These are phyloP conservation scores for Zoanthus sociatus DNA, from an alignment of 92 coral and sea anemone genomes.

Conservation along the genomic window DNA sequence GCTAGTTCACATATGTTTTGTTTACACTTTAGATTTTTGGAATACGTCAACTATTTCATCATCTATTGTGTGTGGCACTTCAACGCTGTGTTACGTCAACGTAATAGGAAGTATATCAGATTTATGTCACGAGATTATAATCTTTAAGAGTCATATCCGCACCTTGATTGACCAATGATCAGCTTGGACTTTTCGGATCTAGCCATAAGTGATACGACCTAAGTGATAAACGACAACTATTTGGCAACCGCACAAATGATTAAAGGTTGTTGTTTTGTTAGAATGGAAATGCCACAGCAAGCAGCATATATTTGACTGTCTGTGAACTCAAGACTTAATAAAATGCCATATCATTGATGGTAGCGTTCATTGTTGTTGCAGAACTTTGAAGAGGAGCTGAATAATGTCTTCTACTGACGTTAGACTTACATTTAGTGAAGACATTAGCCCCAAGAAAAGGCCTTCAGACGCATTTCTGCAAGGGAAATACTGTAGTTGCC, in stretches of 20 bases:
- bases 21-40: neutral
- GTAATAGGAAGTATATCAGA: neutral
- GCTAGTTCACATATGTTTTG: neutral
- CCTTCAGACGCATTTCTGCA: constrained; percentile 35
- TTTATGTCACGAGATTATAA: neutral
- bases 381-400: neutral
- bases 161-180: neutral
- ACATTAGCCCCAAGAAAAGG: constrained; percentile 20
- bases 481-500: constrained; percentile 46
- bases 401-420: constrained; percentile 27
- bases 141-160: neutral
- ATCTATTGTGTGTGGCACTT: neutral
- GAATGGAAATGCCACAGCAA: constrained; percentile 1
- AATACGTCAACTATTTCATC: neutral
- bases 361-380: too few relatives aligned
- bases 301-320: neutral
- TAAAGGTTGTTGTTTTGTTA: constrained; percentile 8
- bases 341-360: neutral
- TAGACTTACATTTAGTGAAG: constrained; percentile 25
- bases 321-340: neutral
- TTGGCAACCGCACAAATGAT: neutral
- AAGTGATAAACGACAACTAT: neutral
- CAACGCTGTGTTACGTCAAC: neutral
- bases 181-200: neutral
- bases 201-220: neutral